These are phyloP conservation scores for Thunnus thynnus DNA, from an alignment of 2,113 vertebrate species.

Conservation along the genomic window DNA sequence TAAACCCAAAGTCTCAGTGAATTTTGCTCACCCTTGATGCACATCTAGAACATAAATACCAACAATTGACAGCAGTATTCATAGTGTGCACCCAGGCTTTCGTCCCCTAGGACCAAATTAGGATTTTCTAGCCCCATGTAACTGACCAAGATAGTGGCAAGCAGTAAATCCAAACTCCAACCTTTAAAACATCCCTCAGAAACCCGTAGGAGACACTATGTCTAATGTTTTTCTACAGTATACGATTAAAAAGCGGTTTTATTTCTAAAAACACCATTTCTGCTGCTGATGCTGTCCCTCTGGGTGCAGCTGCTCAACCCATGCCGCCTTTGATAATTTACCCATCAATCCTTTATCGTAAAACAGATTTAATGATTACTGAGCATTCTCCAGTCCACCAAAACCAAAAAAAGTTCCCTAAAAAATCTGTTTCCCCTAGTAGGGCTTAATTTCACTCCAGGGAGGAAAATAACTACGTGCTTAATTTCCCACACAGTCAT, in stretches of 20 bases:
- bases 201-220: too few species aligned
- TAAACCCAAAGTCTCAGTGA: too few species aligned
- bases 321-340: slow-evolving; percentile 34
- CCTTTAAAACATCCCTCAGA: neutral
- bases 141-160: neutral
- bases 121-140: neutral
- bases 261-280: neutral
- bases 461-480: slow-evolving; percentile 3
- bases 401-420: slow-evolving; percentile 14
- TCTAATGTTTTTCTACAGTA: neutral
- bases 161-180: neutral
- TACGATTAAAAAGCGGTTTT: neutral
- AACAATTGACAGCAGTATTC: too few species aligned
- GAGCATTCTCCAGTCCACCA: slow-evolving; percentile 2
- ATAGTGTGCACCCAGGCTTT: neutral
- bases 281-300: slow-evolving; percentile 12
- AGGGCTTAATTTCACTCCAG: slow-evolving; percentile 1
- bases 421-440: neutral
- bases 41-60: too few species aligned
- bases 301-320: slow-evolving; percentile 44
- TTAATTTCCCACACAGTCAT: neutral
- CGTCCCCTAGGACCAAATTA: neutral
- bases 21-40: too few species aligned
- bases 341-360: slow-evolving; percentile 39
- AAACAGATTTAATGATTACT: slow-evolving; percentile 18